Evolutionary conservation across 2,113 vertebrate species (phyloP), one percentile per base, ranked within the genome.

Genomic region (Struthio camelus): DNA sequence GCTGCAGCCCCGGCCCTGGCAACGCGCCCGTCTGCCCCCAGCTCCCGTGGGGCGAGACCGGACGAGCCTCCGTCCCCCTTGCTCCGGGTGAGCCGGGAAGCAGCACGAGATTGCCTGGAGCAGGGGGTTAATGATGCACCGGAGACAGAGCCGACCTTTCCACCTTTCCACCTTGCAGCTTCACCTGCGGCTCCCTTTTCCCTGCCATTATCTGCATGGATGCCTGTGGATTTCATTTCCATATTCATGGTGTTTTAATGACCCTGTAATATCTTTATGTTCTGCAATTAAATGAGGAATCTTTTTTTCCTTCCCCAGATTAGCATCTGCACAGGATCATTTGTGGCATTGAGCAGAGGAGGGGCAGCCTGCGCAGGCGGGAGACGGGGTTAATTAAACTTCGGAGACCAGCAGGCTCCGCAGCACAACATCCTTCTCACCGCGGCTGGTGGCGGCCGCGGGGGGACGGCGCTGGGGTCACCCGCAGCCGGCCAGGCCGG

Each of bases 221-320:
- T 87, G 96, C 81, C 84, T 91, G 96, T 85, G 95, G 97, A 89
- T 91, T 94, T 87, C 18, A 96, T 97, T 96, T 97, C 93, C 97
- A 94, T 97, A 97, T 97, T 96, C 96, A 97, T 94, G 75, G 91
- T 9, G 54, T 85, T 97, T 95, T 97, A 97, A 97, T 94, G 93
- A 87, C 91, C 94, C 75, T 51, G 87, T 94, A 91, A 94, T 93
- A 94, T 91, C 93, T 96, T 94, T 80, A 94, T 77, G 54, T 87
- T 80, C 94, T 87, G 91, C 96, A 96, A 95, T 95, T 93, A 96
- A 96, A 94, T 80, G 84, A 65, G 71, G 79, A 85, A 79, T 76
- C 10, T 67, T 58, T 88, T 78, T 40, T 34, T 13, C 14, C 42
- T 83, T 70, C 84, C 75, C 77, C 87, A 88, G 90, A 93, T 92